Evolutionary conservation across 2,797 vertebrate species (phyloP), one percentile per base, ranked within the genome.

Genomic region (Sebastes cheni): DNA sequence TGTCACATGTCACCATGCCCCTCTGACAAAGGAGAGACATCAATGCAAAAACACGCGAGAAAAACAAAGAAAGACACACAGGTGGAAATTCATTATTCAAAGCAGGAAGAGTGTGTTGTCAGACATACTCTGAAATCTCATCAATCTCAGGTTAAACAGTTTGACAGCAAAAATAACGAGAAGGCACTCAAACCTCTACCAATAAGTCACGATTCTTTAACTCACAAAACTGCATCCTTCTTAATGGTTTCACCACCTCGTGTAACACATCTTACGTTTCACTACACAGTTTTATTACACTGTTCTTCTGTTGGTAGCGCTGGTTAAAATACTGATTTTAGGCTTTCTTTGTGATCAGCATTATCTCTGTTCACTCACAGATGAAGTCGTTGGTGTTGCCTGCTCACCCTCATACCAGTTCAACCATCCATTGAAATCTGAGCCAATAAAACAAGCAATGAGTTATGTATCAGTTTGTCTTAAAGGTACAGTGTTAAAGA

Each of bases 111-210:
- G 52, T 3, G 59, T 20, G 27, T 55, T 85, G 71, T 87, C 89
- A 81, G 39, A 74, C 65, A 73, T 8, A 25, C 8, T 85, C 29
- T 59, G 52, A 67, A 74, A 75, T 67, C 65, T 78, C 76, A 87
- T 85, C 75, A 54, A 36, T 83, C 84, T 81, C 56, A 52, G 52
- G 61, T 72, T 75, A 22, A 61, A 81, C 30, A 10, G 65, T 61
- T 39, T 77, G 74, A 73, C 74, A 59, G 83, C 5, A 73, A 39
- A 72, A 71, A 65, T 39, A 59, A 75, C 52, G 8, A 16, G 34
- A 68, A 62, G 23, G 58, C 62, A 11, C 34, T 67, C 25, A 52
- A 66, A 67, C 34, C 10, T 58, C 72, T 61, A 10, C 30, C 39
- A 52, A 64, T 39, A 32, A 67, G 32, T 62, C 66, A 73, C 5